phyloP scores from a whole-genome alignment of 2,113 vertebrate genomes.

The Phalacrocorax carbo region DNA sequence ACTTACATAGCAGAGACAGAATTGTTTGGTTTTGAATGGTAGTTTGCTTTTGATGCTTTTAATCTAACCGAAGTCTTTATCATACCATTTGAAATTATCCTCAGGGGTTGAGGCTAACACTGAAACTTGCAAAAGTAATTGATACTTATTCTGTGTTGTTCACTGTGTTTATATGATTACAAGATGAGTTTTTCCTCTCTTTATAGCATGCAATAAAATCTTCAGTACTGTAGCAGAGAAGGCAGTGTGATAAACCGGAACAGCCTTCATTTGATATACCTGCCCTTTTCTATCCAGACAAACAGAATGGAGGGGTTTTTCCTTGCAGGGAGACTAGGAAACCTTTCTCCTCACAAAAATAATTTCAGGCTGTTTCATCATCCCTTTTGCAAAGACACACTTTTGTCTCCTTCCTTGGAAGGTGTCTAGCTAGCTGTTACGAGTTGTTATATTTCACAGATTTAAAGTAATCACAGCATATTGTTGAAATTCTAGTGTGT shows the following conservation, averaged over 20 bases:
- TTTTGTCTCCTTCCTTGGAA: not conserved
- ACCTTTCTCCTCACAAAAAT: not conserved
- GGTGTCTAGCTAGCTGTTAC: not conserved
- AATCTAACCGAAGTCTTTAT: constrained; percentile 65
- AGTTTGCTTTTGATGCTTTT: constrained; percentile 59
- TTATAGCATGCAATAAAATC: constrained; percentile 42
- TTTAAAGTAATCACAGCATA: not conserved
- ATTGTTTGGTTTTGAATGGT: constrained; percentile 59
- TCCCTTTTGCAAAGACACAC: not conserved
- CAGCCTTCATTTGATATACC: not conserved
- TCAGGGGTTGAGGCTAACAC: constrained; percentile 32
- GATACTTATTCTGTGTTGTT: constrained; percentile 62
- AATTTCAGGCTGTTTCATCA: not conserved
- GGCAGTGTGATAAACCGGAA: constrained; percentile 1
- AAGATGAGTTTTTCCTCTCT: constrained; percentile 44
- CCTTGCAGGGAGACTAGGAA: not conserved
- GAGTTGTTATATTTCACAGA: not conserved
- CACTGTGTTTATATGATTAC: constrained; percentile 53
- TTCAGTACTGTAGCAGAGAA: constrained; percentile 5
- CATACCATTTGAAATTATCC: constrained; percentile 40
- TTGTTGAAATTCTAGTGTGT: not conserved
- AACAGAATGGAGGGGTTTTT: not conserved
- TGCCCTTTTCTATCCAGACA: not conserved
- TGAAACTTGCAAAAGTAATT: constrained; percentile 59
- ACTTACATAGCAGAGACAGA: not conserved